Percentiles rank a stretch among this genome's conserved stretches.
These are phyloP conservation scores for Ophion obscuratus DNA, from an alignment of 2,888 invertebrate genomes.

Conservation along the genomic window DNA sequence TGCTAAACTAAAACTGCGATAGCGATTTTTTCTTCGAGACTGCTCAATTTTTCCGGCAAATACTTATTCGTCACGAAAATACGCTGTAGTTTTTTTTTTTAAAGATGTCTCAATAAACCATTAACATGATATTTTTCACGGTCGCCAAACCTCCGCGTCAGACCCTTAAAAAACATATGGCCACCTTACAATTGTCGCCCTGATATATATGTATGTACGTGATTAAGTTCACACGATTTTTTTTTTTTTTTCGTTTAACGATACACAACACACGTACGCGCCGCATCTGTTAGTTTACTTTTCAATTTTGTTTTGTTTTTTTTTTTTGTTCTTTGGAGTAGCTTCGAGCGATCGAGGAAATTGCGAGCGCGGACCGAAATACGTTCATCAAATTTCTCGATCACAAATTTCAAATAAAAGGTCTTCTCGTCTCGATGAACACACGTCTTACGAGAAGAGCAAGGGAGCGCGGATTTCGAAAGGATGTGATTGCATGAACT, in stretches of 20 bases:
- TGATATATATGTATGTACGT: conserved; percentile 68
- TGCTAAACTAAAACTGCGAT: too few species aligned
- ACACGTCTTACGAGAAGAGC: not conserved
- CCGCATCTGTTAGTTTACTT: conserved; percentile 8
- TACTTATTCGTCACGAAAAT: too few species aligned
- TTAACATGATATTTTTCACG: too few species aligned
- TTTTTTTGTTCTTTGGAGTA: conserved; percentile 79
- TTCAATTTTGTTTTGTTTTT: conserved; percentile 60
- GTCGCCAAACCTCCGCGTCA: too few species aligned
- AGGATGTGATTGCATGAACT: not conserved
- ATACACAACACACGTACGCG: conserved; percentile 67
- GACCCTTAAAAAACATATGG: too few species aligned
- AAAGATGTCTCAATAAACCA: too few species aligned
- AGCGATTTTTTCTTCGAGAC: too few species aligned
- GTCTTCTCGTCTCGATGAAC: conserved; percentile 45
- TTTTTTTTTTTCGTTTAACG: conserved; percentile 58
- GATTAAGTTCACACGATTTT: conserved; percentile 78
- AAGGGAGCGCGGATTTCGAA: not conserved
- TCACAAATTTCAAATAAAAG: conserved; percentile 42
- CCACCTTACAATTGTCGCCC: too few species aligned
- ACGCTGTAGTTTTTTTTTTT: too few species aligned
- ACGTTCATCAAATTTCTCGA: conserved; percentile 34
- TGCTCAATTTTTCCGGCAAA: too few species aligned
- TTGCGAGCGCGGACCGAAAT: conserved; percentile 7
- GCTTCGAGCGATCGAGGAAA: conserved; percentile 65